A percentile compares a stretch with the other conserved stretches of the same genome.
These are phyloP conservation scores for Choristoneura rosaceana DNA, from an alignment of 2,888 invertebrate genomes.

Conservation along the genomic window DNA sequence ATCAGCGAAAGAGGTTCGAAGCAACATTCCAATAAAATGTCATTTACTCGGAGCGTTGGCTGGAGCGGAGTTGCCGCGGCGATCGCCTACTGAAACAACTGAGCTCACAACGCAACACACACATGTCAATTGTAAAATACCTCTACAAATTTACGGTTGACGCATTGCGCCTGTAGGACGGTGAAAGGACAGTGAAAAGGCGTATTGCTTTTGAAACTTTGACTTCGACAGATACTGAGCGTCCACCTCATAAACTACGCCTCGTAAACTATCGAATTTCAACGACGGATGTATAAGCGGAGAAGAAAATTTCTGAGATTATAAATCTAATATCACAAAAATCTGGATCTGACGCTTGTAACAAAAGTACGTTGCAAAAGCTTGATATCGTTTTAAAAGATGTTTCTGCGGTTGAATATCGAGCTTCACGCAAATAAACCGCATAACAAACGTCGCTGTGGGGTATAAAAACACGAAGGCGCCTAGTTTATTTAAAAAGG, in stretches of 20 bases:
- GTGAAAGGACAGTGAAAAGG: constrained; percentile 35
- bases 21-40: constrained; percentile 58
- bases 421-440: constrained; percentile 26
- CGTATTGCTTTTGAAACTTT: constrained; percentile 25
- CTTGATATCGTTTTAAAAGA: constrained; percentile 7
- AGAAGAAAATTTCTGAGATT: background rate
- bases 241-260: constrained; percentile 17
- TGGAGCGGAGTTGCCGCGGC: constrained; percentile 35
- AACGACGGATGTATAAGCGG: background rate
- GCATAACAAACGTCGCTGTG: constrained; percentile 25
- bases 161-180: constrained; percentile 38
- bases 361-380: background rate
- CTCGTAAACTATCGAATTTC: background rate
- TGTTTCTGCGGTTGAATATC: constrained; percentile 8
- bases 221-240: constrained; percentile 23
- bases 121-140: constrained; percentile 41
- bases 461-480: constrained; percentile 44
- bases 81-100: constrained; percentile 29
- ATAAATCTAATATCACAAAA: background rate
- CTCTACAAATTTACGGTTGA: constrained; percentile 37
- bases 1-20: constrained; percentile 54
- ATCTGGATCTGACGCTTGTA: background rate
- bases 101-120: constrained; percentile 28
- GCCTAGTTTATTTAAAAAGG: constrained; percentile 55
- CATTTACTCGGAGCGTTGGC: constrained; percentile 49